phyloP scores from a whole-genome alignment of 1,140 invertebrate species.

The Tetraneura akinire region DNA sequence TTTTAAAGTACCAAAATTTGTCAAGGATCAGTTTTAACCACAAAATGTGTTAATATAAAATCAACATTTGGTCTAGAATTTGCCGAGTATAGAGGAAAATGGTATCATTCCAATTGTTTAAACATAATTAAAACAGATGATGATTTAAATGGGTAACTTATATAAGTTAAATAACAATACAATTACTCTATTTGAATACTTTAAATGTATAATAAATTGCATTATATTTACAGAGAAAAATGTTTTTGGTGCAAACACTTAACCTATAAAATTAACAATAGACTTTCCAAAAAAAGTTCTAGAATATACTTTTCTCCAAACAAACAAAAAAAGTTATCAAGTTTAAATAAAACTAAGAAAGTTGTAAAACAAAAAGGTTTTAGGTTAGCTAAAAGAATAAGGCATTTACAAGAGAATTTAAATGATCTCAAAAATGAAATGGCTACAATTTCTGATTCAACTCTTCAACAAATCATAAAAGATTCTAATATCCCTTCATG shows the following conservation, averaged over 20 bases:
- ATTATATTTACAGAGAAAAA: constrained; percentile 9
- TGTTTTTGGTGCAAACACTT: background rate
- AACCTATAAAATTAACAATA: background rate
- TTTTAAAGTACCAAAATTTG: background rate
- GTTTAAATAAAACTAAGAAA: background rate
- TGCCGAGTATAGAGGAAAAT: background rate
- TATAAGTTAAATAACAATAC: background rate
- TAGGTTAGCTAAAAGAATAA: background rate
- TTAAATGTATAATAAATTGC: background rate
- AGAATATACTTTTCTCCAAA: background rate
- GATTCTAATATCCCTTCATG: background rate
- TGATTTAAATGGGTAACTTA: background rate
- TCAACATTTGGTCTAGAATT: background rate
- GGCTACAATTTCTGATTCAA: background rate
- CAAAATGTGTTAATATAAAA: background rate
- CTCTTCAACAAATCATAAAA: background rate
- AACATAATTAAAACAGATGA: background rate
- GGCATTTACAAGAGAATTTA: background rate
- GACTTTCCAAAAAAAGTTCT: background rate
- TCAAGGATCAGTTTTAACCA: background rate
- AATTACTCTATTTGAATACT: background rate
- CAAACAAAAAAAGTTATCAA: constrained; percentile 5
- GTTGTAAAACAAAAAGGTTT: background rate
- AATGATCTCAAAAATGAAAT: background rate
- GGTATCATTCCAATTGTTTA: background rate